Conservation (phyloP, 1,140 invertebrate genomes). For the Drosophila sucinea region DNA sequence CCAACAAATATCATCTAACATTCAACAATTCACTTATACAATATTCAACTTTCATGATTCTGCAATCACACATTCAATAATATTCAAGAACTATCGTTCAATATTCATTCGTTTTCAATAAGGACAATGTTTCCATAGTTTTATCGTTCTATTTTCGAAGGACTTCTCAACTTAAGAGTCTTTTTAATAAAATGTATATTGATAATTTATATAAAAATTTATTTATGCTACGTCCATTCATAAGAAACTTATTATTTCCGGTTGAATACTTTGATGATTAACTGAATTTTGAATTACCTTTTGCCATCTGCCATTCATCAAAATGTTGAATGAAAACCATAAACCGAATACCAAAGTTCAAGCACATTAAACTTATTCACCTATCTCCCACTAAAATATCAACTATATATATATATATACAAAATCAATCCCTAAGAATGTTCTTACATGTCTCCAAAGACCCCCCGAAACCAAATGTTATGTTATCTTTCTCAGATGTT, state of each 20-base stretch:
- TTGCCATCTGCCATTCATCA: slow-evolving; percentile 11
- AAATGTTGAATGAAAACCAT: slow-evolving; percentile 9
- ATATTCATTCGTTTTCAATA: too few species aligned
- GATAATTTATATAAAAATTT: too few species aligned
- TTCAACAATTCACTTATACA: too few species aligned
- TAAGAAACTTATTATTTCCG: neutral
- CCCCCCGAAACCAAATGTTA: slow-evolving; percentile 5
- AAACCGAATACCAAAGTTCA: slow-evolving; percentile 16
- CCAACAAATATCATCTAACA: too few species aligned
- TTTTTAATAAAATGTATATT: too few species aligned
- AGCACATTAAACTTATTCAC: slow-evolving; percentile 12
- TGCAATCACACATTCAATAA: too few species aligned
- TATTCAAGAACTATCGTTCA: too few species aligned
- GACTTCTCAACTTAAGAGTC: too few species aligned
- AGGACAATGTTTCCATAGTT: too few species aligned
- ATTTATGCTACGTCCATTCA: too few species aligned
- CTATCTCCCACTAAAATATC: neutral
- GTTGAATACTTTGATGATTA: neutral
- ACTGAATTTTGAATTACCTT: neutral
- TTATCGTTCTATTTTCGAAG: too few species aligned
- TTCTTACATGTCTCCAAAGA: neutral
- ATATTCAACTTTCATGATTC: too few species aligned
- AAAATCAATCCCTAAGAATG: slow-evolving; percentile 40
- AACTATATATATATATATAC: slow-evolving; percentile 26
- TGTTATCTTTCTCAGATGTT: slow-evolving; percentile 56